Evolutionary conservation across 1,140 invertebrate genomes (phyloP).

Genomic region (Neodiprion virginianus): DNA sequence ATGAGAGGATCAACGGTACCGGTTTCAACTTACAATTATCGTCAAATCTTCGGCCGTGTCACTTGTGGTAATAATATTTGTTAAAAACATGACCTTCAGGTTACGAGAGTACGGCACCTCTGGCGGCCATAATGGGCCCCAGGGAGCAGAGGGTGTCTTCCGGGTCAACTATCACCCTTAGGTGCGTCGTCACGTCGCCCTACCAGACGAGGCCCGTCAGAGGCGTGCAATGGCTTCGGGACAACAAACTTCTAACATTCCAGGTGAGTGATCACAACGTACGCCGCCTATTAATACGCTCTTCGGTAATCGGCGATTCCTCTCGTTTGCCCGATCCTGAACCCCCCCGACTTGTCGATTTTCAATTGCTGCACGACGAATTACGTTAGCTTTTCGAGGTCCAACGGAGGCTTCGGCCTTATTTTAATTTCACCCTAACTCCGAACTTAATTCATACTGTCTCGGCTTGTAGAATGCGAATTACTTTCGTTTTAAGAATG

Average conservation of each 20-base stretch:
- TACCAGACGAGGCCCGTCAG: constrained; percentile 57
- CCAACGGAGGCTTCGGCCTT: background rate
- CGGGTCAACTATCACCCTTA: constrained; percentile 60
- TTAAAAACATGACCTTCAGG: constrained; percentile 48
- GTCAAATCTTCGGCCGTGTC: constrained; percentile 3
- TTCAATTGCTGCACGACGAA: background rate
- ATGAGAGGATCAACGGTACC: background rate
- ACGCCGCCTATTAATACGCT: background rate
- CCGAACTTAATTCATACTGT: background rate
- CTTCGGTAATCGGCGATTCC: background rate
- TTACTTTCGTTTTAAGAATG: background rate
- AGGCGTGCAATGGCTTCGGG: constrained; percentile 58
- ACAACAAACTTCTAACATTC: constrained; percentile 62
- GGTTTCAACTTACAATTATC: constrained; percentile 24
- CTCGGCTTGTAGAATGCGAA: background rate
- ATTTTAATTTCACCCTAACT: background rate
- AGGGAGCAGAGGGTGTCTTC: constrained; percentile 55
- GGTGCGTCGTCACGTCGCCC: constrained; percentile 59
- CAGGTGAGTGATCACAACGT: constrained; percentile 45
- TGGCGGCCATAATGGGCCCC: constrained; percentile 58
- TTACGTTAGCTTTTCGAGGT: no score
- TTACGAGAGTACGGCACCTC: constrained; percentile 58
- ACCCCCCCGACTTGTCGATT: background rate
- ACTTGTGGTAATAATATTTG: constrained; percentile 33
- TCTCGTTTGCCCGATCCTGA: background rate